Base-by-base conservation (phyloP, 1,140 invertebrate genomes). In the Drosophila murphyi region DNA sequence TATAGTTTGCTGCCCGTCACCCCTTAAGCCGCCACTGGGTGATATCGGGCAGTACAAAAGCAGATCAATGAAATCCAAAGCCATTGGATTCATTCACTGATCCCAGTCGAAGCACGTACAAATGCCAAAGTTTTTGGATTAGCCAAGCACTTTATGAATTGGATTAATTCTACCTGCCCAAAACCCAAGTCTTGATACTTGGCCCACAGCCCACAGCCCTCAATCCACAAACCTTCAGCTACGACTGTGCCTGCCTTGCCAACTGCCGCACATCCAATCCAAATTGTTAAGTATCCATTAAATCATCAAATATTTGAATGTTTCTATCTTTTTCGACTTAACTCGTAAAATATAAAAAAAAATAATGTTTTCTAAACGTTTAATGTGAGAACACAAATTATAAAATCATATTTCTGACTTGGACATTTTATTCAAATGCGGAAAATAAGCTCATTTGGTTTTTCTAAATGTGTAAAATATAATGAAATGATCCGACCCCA, bases 41-140 rank as follows among this genome's bases (percentile, higher is more conserved):
- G 37, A 8, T 31, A 10, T 43, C 6, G 45, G 8, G 20, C 67
- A 63, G 70, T 55, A 48, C 50, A 39, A 59, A 52, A 39, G 62
- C 76, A 74, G 82, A 85, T 85, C 78, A 80, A 86, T 85, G 78
- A 86, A 85, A 85, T 48, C 74, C 70, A 50, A 85, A 85, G 70
- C 82, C 81, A n/a, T 43, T 34, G 82, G 82, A 85, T 85, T 85
- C 82, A 85, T 85, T 85, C 82, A 85, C 78, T 85, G 82, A 85
- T 85, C 80, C 72, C 65, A 54, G 32, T 8, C 5, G 50, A 52
- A 65, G 47, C 64, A 45, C 48, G 10, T 28, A 50, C 10, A 54
- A 12, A 39, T 32, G 34, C 61, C 54, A 72, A 62, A 34, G 47
- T 75, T 69, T 43, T 48, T 56, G 81, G 81, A 85, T 85, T 81